These are phyloP conservation scores for Cynocephalus volans DNA, from an alignment of 2,113 vertebrate species.

Conservation along the genomic window DNA sequence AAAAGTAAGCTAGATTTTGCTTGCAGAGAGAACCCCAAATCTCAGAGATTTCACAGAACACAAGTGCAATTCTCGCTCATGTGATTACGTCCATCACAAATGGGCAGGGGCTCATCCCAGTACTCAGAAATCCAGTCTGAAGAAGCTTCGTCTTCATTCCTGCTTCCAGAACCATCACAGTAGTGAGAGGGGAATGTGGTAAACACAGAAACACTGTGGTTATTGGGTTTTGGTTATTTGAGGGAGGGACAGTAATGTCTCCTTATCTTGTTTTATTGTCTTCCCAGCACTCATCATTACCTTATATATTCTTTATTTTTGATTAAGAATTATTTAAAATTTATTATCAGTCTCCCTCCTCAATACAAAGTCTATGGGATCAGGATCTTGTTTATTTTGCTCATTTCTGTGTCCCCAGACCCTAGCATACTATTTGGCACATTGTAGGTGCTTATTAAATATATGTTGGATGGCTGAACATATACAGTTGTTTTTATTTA, in stretches of 20 bases:
- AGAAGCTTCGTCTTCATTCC: not conserved
- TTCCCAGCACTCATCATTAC: not conserved
- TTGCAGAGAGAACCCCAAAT: not conserved
- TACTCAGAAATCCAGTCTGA: not conserved
- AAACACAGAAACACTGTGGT: not conserved
- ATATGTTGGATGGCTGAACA: not conserved
- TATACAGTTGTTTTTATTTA: slow-evolving; percentile 19
- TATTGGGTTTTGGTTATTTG: not conserved
- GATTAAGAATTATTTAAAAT: slow-evolving; percentile 13
- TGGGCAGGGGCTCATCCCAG: not conserved
- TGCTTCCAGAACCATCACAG: not conserved
- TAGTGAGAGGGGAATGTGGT: not conserved
- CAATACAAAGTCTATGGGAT: not conserved
- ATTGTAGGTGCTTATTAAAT: slow-evolving; percentile 14
- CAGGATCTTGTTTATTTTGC: slow-evolving; percentile 12
- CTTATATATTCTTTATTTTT: not conserved
- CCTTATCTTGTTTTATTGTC: not conserved
- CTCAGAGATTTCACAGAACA: slow-evolving; percentile 4
- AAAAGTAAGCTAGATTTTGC: not conserved
- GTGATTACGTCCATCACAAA: not conserved
- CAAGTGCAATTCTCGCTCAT: not conserved
- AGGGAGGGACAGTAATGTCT: not conserved
- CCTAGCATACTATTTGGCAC: not conserved
- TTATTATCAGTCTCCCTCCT: not conserved
- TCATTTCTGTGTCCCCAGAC: slow-evolving; percentile 1